These are phyloP conservation scores for Mallotus villosus DNA, from an alignment of 2,797 vertebrate genomes.

Conservation along the genomic window DNA sequence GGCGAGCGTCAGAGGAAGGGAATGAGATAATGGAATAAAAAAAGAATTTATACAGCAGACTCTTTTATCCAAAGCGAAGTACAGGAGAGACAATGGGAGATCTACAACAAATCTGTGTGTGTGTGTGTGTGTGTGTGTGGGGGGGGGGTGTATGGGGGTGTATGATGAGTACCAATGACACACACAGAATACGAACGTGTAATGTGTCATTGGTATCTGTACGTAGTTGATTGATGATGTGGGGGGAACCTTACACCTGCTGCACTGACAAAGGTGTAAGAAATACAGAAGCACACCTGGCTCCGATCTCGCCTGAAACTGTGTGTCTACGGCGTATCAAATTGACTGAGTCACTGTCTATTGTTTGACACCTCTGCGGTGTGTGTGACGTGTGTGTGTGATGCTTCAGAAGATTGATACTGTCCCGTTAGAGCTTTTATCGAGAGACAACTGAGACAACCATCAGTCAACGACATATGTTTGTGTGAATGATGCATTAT, in stretches of 20 bases:
- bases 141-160: constrained; percentile 16
- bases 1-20: constrained; percentile 14
- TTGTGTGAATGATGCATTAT: constrained; percentile 3
- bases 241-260: constrained; percentile 40
- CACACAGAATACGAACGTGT: constrained; percentile 30
- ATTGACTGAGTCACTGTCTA: constrained; percentile 24
- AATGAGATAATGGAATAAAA: constrained; percentile 10
- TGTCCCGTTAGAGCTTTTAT: constrained; percentile 30
- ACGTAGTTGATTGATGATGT: constrained; percentile 24
- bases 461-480: constrained; percentile 4
- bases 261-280: constrained; percentile 29
- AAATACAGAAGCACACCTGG: constrained; percentile 41
- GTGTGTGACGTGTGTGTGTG: not conserved
- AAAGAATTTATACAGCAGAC: not conserved
- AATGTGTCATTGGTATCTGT: constrained; percentile 27
- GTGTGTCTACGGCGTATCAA: constrained; percentile 26
- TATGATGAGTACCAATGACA: constrained; percentile 34
- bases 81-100: too few relatives aligned
- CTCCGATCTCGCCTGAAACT: not conserved
- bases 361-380: too few relatives aligned
- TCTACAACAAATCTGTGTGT: not conserved
- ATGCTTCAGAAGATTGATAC: constrained; percentile 41
- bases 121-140: not conserved
- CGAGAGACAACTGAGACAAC: constrained; percentile 12
- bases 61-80: too few relatives aligned